Percentiles rank a stretch among this genome's conserved stretches.
Conservation (phyloP, 35 echinoderm and acorn worm species). For the Heliocidaris erythrogramma region DNA sequence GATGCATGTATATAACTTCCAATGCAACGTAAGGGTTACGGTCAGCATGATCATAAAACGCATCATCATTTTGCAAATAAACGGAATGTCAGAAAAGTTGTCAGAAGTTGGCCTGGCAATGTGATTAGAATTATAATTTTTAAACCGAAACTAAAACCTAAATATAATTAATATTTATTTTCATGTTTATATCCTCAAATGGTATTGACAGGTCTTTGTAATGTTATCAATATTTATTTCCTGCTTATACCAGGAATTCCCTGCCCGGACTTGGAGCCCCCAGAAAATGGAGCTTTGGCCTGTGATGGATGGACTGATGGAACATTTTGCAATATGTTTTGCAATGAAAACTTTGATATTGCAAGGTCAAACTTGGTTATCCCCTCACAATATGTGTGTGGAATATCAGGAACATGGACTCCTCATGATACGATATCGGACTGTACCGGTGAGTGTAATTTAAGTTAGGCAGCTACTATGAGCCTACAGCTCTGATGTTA, state of each 20-base stretch:
- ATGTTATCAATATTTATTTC: background rate
- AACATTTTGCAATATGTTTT: conserved; percentile 8
- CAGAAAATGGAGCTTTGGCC: background rate
- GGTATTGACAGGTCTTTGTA: background rate
- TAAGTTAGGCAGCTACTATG: background rate
- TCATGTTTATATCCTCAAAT: background rate
- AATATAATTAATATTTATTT: background rate
- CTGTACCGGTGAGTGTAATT: conserved; percentile 3
- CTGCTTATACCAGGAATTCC: background rate
- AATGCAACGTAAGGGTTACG: too few species aligned
- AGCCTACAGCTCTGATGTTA: too few species aligned
- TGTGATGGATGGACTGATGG: background rate
- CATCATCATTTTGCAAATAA: too few species aligned
- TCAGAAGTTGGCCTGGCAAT: too few species aligned
- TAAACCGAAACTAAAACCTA: background rate
- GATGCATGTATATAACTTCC: too few species aligned
- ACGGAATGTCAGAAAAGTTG: too few species aligned
- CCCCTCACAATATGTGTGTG: conserved; percentile 6
- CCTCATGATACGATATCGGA: background rate
- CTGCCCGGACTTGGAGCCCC: background rate
- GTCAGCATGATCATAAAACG: too few species aligned
- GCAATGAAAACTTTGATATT: background rate
- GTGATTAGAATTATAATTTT: background rate
- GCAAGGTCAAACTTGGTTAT: background rate
- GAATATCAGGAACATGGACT: background rate